Evolutionary conservation across 2,888 invertebrate genomes (phyloP), one percentile per base, ranked within the genome.

Genomic region (Cryptus armator): DNA sequence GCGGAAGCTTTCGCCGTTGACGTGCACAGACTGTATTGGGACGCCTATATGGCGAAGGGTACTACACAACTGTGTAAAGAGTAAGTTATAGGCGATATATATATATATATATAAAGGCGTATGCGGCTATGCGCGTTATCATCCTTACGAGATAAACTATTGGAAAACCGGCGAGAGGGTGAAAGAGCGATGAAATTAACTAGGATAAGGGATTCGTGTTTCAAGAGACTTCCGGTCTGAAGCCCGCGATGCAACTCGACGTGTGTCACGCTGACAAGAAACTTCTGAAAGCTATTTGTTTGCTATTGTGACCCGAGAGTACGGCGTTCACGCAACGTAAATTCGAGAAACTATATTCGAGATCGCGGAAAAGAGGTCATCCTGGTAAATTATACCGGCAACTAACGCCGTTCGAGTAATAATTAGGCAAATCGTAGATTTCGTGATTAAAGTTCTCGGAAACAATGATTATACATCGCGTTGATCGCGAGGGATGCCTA

Each of bases 101-200:
- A 19, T n/a, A 48, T n/a, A 56, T 16, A 37, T 43, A 44, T 16
- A 32, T 37, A 37, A 16, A 44, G 10, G 46, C 59, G 24, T n/a
- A 56, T n/a, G 10, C 24, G 37, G 44, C 43, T n/a, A 32, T 29
- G 37, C 2, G 46, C 59, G 59, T 72, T 72, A 72, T 72, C 59
- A 46, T 29, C 24, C 24, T 59, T 14, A 14, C 29, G 29, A 19
- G 59, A 72, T 72, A 72, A 72, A 59, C 59, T 29, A 72, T 72
- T 29, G 44, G 44, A n/a, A 32, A 64, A 44, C 12, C 51, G 48
- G 37, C 6, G 70, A 9, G 37, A 16, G 37, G 24, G 29, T 29
- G 12, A 44, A 24, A 72, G 56, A 72, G 56, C 72, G 29, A 59
- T 59, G 46, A 59, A 72, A 59, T 72, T 44, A 56, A 72, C 56